phyloP scores from a whole-genome alignment of 23 tunicate genomes.

The Diplosoma virens region DNA sequence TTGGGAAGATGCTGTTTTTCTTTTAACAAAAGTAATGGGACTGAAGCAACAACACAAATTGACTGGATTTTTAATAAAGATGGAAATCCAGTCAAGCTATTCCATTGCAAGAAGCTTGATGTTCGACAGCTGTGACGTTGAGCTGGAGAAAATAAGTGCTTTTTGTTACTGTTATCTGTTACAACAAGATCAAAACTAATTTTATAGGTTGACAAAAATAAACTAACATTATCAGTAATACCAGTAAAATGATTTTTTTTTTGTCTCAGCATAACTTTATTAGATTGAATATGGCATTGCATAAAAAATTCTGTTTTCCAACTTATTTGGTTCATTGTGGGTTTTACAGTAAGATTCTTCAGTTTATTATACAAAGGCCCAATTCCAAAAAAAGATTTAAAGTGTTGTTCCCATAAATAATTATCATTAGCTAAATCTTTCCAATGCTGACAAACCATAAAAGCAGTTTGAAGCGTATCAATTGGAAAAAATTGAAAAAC shows the following conservation, averaged over 20 bases:
- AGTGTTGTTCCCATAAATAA: conserved; percentile 14
- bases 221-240: not conserved
- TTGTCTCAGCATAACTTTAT: not conserved
- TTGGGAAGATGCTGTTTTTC: conserved; percentile 8
- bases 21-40: conserved; percentile 12
- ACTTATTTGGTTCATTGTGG: not conserved
- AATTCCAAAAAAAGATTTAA: not conserved
- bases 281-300: not conserved
- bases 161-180: not conserved
- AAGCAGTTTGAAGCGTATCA: conserved; percentile 1
- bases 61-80: not conserved
- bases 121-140: not conserved
- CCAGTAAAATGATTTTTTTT: conserved; percentile 37
- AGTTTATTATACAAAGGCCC: not conserved
- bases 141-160: not conserved
- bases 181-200: conserved; percentile 34
- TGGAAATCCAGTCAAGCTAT: conserved; percentile 42
- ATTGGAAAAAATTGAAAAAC: conserved; percentile 16
- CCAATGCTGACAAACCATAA: conserved; percentile 35
- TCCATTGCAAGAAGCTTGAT: conserved; percentile 34
- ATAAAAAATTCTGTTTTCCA: conserved; percentile 28
- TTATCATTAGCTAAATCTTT: conserved; percentile 9
- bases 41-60: conserved; percentile 22
- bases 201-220: conserved; percentile 11
- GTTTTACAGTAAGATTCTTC: conserved; percentile 21